phyloP scores from a whole-genome alignment of 2,888 invertebrate genomes.

The Yponomeuta evonymella region DNA sequence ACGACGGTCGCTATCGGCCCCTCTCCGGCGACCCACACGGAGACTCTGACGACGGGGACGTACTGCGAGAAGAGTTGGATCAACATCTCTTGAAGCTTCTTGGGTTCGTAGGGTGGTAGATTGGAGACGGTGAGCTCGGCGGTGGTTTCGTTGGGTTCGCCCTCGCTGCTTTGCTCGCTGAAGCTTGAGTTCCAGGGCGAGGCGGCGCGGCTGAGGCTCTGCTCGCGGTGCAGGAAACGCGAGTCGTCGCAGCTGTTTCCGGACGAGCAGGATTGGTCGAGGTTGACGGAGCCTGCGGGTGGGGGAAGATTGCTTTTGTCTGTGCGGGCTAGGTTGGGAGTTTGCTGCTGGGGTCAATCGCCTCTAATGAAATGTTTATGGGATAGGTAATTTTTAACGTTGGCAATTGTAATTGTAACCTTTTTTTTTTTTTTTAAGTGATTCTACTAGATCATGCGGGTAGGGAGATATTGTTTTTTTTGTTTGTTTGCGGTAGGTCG shows the following conservation, averaged over 20 bases:
- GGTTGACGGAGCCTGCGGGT: conserved; percentile 45
- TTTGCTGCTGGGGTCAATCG: neutral
- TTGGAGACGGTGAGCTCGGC: conserved; percentile 64
- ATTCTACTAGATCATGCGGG: no score
- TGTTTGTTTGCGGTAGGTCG: no score
- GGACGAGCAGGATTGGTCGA: conserved; percentile 64
- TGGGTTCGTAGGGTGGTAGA: conserved; percentile 54
- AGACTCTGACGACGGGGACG: conserved; percentile 53
- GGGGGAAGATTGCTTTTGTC: neutral
- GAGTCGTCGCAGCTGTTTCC: conserved; percentile 59
- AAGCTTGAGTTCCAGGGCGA: conserved; percentile 69
- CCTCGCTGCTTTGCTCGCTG: conserved; percentile 59
- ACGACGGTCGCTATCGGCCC: conserved; percentile 81
- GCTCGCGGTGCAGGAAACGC: conserved; percentile 34
- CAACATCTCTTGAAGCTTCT: conserved; percentile 52
- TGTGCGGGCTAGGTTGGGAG: neutral
- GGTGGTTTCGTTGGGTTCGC: conserved; percentile 37
- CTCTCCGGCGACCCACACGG: conserved; percentile 59
- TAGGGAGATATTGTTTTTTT: no score
- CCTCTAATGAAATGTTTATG: no score
- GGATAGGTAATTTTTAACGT: no score
- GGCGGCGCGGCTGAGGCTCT: conserved; percentile 45
- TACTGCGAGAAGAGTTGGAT: conserved; percentile 57
- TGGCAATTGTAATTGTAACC: no score
- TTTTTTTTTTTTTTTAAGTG: no score